A percentile compares a stretch with the other conserved stretches of the same genome.
phyloP scores from a whole-genome alignment of 2,888 invertebrate species.

The Scaptomyza tumidula region DNA sequence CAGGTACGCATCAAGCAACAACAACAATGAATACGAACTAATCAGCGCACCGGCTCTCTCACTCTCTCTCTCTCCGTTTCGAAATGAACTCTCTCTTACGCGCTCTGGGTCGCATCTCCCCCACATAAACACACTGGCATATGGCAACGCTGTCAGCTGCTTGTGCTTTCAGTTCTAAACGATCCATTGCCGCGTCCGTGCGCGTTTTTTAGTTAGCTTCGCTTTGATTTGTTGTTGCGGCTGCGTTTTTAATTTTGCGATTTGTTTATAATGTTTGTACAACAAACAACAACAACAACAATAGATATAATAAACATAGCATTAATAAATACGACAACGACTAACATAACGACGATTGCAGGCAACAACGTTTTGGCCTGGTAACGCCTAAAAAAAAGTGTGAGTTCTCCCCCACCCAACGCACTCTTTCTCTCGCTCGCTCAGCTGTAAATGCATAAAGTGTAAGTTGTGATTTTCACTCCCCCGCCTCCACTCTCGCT shows the following conservation, averaged over 20 bases:
- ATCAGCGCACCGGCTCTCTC: conserved; percentile 19
- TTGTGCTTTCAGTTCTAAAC: conserved; percentile 62
- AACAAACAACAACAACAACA: conserved; percentile 35
- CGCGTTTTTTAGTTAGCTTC: conserved; percentile 42
- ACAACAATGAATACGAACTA: conserved; percentile 11
- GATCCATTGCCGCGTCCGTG: conserved; percentile 66
- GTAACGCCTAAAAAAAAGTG: conserved; percentile 49
- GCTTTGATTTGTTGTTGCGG: conserved; percentile 35
- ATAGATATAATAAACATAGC: conserved; percentile 21
- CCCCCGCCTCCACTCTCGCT: conserved; percentile 1
- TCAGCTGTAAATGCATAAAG: neutral
- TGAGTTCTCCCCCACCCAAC: conserved; percentile 33
- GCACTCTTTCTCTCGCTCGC: conserved; percentile 2
- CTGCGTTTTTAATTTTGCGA: conserved; percentile 33
- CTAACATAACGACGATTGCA: conserved; percentile 45
- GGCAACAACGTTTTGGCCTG: conserved; percentile 55
- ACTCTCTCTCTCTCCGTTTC: conserved; percentile 1
- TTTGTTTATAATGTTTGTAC: conserved; percentile 72
- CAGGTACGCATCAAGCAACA: conserved; percentile 32
- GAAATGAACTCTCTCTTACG: neutral
- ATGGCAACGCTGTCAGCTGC: conserved; percentile 19
- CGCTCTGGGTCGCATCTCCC: neutral
- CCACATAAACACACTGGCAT: conserved; percentile 10
- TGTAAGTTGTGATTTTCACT: neutral
- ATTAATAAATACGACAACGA: conserved; percentile 26